These are phyloP conservation scores for Euzophera pinguis DNA, from an alignment of 2,888 invertebrate genomes.

Conservation along the genomic window DNA sequence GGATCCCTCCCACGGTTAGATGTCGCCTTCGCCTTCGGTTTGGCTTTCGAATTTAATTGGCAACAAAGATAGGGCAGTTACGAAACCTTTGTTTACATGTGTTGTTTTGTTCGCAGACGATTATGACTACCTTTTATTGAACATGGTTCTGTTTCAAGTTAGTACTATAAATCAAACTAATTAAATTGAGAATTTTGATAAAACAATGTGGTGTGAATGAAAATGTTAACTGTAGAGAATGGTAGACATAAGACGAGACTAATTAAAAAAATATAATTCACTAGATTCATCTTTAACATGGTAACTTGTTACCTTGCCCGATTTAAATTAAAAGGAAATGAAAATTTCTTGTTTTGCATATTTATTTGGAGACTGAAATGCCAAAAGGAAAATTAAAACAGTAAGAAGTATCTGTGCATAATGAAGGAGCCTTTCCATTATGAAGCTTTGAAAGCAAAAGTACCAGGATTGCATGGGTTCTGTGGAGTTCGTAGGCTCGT, in stretches of 20 bases:
- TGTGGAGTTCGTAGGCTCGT: slow-evolving; percentile 56
- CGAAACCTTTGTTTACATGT: slow-evolving; percentile 8
- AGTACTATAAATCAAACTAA: too few species aligned
- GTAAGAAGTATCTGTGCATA: background rate
- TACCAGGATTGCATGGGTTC: slow-evolving; percentile 62
- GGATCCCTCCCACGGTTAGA: slow-evolving; percentile 30
- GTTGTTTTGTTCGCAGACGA: background rate
- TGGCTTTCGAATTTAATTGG: slow-evolving; percentile 35
- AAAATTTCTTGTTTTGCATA: background rate
- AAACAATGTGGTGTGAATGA: too few species aligned
- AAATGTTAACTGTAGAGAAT: too few species aligned
- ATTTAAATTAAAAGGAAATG: background rate
- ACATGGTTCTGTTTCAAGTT: too few species aligned
- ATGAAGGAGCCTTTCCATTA: background rate
- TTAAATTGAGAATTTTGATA: too few species aligned
- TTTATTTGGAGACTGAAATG: background rate
- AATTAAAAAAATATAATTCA: too few species aligned
- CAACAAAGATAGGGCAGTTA: slow-evolving; percentile 25
- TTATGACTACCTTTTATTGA: background rate
- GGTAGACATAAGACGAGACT: too few species aligned
- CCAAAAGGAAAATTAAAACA: background rate
- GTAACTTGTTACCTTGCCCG: background rate
- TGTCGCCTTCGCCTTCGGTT: slow-evolving; percentile 38
- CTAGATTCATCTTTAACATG: background rate
- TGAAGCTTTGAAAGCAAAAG: slow-evolving; percentile 61